These are phyloP conservation scores for Atta texana DNA, from an alignment of 1,140 invertebrate genomes.

Conservation along the genomic window DNA sequence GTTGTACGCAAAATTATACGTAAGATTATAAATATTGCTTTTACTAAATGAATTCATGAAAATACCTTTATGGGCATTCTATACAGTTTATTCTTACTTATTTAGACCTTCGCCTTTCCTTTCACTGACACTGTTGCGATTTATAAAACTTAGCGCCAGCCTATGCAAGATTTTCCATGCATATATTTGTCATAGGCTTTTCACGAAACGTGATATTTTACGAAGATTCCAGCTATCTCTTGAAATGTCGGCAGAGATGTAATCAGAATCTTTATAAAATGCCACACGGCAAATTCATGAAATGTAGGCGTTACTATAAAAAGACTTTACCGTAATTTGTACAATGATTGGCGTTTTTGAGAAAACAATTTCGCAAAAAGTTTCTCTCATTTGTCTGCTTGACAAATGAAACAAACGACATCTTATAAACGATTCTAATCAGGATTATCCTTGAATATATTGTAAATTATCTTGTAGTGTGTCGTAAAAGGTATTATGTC, in stretches of 20 bases:
- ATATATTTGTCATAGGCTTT: slow-evolving; percentile 23
- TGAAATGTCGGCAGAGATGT: background rate
- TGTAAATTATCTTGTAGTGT: background rate
- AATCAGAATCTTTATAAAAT: slow-evolving; percentile 31
- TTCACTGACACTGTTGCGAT: slow-evolving; percentile 31
- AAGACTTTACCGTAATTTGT: slow-evolving; percentile 18
- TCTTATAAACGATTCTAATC: background rate
- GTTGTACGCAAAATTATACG: background rate
- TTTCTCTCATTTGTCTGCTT: slow-evolving; percentile 3
- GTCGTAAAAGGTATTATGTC: background rate
- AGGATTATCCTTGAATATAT: slow-evolving; percentile 3
- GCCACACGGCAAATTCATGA: background rate
- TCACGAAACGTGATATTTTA: slow-evolving; percentile 29
- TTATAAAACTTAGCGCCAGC: slow-evolving; percentile 13
- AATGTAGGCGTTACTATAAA: slow-evolving; percentile 1
- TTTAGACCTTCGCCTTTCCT: slow-evolving; percentile 48
- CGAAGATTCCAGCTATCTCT: background rate
- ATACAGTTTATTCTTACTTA: background rate
- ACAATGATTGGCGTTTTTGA: slow-evolving; percentile 5
- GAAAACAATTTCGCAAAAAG: slow-evolving; percentile 37
- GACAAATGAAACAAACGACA: background rate
- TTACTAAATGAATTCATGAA: slow-evolving; percentile 15
- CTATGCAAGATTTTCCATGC: background rate
- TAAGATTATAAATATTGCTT: background rate
- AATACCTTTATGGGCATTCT: background rate